These are phyloP conservation scores for Chymomyza caudatula DNA, from an alignment of 2,888 invertebrate species.

Conservation along the genomic window DNA sequence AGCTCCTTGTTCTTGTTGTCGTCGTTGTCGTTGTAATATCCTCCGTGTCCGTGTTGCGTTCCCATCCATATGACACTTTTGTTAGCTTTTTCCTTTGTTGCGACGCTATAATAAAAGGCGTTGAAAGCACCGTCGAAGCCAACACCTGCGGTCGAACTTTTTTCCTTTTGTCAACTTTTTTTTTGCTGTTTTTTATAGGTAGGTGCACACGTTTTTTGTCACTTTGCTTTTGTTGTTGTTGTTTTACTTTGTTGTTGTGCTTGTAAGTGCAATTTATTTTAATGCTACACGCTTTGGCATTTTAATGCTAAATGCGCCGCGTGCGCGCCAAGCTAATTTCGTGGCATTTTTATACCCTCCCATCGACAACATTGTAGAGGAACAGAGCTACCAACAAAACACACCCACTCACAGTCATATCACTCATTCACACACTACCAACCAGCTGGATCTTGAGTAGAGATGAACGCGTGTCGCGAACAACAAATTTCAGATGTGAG, in stretches of 20 bases:
- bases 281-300: conserved; percentile 67
- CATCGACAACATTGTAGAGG: not conserved
- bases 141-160: conserved; percentile 54
- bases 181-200: conserved; percentile 20
- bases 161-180: not conserved
- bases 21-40: conserved; percentile 15
- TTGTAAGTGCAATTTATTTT: conserved; percentile 66
- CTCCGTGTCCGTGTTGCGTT: not conserved
- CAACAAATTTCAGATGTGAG: too few species aligned
- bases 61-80: conserved; percentile 59
- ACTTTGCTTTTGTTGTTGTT: not conserved
- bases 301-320: conserved; percentile 49
- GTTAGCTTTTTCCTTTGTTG: not conserved
- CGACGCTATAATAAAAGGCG: conserved; percentile 51
- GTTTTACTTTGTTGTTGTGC: not conserved
- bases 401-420: not conserved
- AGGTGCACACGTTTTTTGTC: conserved; percentile 20
- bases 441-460: not conserved
- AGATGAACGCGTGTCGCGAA: not conserved
- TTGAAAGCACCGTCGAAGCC: conserved; percentile 45
- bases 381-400: not conserved
- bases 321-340: conserved; percentile 67
- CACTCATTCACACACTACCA: not conserved
- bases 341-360: conserved; percentile 62
- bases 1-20: conserved; percentile 19